Conservation (phyloP, 2,113 vertebrate species). For the Piprites chloris region DNA sequence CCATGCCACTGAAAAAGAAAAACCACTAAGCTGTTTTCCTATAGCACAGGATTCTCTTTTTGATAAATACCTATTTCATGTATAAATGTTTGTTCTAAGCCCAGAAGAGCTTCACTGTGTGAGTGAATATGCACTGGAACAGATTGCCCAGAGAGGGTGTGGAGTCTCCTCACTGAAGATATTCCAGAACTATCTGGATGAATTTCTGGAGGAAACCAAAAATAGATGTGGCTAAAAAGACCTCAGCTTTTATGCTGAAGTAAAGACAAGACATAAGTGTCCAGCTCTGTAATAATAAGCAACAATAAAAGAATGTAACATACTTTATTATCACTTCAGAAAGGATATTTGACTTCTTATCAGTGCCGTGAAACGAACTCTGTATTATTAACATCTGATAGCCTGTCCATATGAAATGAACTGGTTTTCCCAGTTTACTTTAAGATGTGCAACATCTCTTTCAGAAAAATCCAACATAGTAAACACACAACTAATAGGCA, state of each 20-base stretch:
- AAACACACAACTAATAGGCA: background rate
- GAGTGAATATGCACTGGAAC: background rate
- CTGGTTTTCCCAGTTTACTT: background rate
- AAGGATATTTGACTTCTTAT: background rate
- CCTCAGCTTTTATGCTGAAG: rapidly evolving
- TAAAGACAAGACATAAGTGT: background rate
- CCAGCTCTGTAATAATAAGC: background rate
- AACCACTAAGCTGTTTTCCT: background rate
- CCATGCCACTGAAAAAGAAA: background rate
- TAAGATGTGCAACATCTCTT: background rate
- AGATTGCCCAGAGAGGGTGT: background rate
- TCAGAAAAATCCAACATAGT: background rate
- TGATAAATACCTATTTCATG: background rate
- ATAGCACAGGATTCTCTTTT: background rate
- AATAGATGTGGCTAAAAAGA: background rate
- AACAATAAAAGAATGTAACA: background rate
- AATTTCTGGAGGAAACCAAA: too few relatives aligned
- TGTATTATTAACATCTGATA: background rate
- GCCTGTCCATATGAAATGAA: background rate
- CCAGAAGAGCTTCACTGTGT: background rate
- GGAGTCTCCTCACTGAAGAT: background rate
- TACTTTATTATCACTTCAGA: background rate
- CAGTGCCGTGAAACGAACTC: background rate
- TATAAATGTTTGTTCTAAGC: background rate
- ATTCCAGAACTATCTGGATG: background rate